Base-by-base conservation (phyloP, 2,888 invertebrate species). In the Alentia gelatinosa region DNA sequence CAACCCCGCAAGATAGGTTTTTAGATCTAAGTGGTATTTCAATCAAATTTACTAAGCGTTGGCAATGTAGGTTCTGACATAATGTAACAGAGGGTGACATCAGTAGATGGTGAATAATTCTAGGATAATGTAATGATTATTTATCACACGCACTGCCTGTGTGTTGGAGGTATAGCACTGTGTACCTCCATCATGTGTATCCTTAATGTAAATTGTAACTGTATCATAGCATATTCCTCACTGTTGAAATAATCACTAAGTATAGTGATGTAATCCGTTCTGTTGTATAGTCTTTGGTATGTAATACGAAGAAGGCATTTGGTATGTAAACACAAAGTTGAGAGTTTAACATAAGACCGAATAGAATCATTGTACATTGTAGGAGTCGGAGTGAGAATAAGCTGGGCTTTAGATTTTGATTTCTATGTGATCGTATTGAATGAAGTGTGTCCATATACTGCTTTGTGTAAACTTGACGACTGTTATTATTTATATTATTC, bases 211-310 rank as follows among this genome's bases (percentile, higher is more conserved):
- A 35, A 33, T 79, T 35, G 35, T 79, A 37, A 79, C 39, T 35
- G 79, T 79, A 79, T 79, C 15, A 79, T 39, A 79, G 79, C 35
- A 35, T 79, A 79, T 33, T 79, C 79, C n/a, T 37, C 79, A 39
- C 79, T 79, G 79, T 79, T 79, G 79, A 79, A n/a, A 79, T 79
- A 79, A 79, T 30, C 68, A 68, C 68, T 68, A 26, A 15, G n/a
- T 19, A 56, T 56, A 68, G 4, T 26, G 9, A 30, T 30, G 68
- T 68, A 19, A 68, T 26, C 68, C 12, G 30, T 26, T 68, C 68
- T 30, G n/a, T 68, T 26, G 3, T 30, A 26, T n/a, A 68, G 68
- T 68, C 68, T 30, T 68, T 68, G 68, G 3, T 30, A 26, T 68
- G 23, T 26, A 68, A 26, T 68, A 26, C 12, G 19, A 19, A 19